A percentile compares a stretch with the other conserved stretches of the same genome.
Conservation (phyloP, 2,113 vertebrate species). For the Ceratotherium simum region DNA sequence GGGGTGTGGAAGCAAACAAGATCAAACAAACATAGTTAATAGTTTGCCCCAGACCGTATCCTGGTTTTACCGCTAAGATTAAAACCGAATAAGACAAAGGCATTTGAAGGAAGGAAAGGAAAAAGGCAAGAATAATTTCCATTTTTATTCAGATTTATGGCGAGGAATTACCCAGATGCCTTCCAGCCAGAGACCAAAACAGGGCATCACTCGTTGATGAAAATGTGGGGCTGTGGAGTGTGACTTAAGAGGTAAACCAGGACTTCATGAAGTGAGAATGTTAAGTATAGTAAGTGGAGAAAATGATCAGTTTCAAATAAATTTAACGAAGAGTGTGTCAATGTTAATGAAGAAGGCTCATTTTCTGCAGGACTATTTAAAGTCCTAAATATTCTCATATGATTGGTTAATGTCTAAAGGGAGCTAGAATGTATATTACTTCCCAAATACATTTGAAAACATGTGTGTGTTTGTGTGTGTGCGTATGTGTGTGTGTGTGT, state of each 20-base stretch:
- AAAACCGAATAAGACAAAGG: neutral
- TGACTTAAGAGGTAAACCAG: neutral
- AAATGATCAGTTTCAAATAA: neutral
- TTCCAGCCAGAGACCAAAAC: neutral
- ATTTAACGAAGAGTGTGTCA: neutral
- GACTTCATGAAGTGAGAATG: neutral
- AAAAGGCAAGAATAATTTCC: neutral
- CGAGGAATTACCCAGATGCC: neutral
- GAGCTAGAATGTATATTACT: too few relatives aligned
- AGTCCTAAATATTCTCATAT: neutral
- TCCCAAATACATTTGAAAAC: too few relatives aligned
- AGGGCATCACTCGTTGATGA: neutral
- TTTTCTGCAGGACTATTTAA: neutral
- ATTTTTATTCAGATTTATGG: neutral
- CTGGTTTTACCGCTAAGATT: neutral
- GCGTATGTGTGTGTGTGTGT: neutral
- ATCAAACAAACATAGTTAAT: neutral
- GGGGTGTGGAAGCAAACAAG: rapidly evolving
- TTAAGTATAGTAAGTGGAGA: neutral
- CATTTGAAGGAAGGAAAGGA: neutral
- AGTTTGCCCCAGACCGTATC: neutral
- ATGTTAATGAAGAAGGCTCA: neutral
- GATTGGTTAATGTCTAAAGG: neutral
- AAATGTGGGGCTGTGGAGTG: rapidly evolving
- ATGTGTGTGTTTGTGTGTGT: neutral